Base-by-base conservation (phyloP, 2,888 invertebrate genomes). In the Lypha dubia region DNA sequence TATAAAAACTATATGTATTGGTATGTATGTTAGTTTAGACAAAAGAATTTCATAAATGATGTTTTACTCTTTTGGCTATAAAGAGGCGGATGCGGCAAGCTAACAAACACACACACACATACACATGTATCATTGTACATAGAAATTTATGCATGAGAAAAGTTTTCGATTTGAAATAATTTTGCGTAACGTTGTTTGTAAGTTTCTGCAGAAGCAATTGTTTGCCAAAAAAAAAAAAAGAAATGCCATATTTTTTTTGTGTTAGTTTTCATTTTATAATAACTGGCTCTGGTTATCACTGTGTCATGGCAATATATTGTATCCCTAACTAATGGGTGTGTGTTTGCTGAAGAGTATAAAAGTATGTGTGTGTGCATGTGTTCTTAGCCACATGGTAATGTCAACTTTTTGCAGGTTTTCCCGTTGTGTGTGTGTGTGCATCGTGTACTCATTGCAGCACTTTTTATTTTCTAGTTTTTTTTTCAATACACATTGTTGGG, bases 331-430 rank as follows among this genome's bases (percentile, higher is more conserved):
- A 65, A 76, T 76, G 68, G 75, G 76, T 70, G 76, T 76, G 70
- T 71, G 44, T 80, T 76, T 60, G 38, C 63, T 56, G 41, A 24
- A 22, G 60, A 38, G 20, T n/a, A 44, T 20, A 53, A 58, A 15
- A 13, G 71, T 70, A 46, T 70, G 60, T 75, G 68, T 80, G 49
- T 82, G 73, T 82, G 68, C 83, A 58, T 80, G 51, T 73, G 73
- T 15, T 44, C 22, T 44, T 67, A n/a, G 83, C 73, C 65, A 67
- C 85, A 81, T 60, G 38, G 83, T 85, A 86, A 86, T 89, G 88
- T 90, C 88, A 89, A 88, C 87, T 87, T 88, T 89, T 88, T 89
- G 90, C 87, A 88, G 86, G 87, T 81, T 88, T 63, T 88, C 32
- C 15, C 13, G 32, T 6, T 22, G 15, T 65, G 8, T 46, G 11